These are phyloP conservation scores for Troglohyphantes excavatus DNA, from an alignment of 2,888 invertebrate species.

Conservation along the genomic window DNA sequence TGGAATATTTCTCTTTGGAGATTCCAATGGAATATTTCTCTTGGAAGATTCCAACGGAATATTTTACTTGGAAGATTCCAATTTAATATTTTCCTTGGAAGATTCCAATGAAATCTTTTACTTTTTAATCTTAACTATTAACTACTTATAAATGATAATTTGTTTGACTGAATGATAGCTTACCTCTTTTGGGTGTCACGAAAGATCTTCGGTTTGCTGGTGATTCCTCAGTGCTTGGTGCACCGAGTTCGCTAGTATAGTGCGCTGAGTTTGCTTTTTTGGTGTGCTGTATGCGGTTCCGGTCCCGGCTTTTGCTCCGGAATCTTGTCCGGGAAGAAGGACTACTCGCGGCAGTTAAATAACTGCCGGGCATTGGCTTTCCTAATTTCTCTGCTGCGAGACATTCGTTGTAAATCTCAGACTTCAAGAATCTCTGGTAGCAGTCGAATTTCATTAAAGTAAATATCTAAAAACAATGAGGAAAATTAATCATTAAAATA, in stretches of 20 bases:
- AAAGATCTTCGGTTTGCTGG: conserved; percentile 41
- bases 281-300: conserved; percentile 16
- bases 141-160: too few relatives aligned
- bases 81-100: too few relatives aligned
- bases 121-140: too few relatives aligned
- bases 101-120: too few relatives aligned
- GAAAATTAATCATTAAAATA: too few relatives aligned
- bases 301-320: conserved; percentile 68
- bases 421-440: conserved; percentile 70
- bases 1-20: too few relatives aligned
- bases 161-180: too few relatives aligned
- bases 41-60: too few relatives aligned
- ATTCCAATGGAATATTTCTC: too few relatives aligned
- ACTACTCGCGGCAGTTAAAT: conserved; percentile 30
- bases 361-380: conserved; percentile 51
- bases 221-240: conserved; percentile 15
- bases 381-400: conserved; percentile 58
- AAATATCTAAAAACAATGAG: conserved; percentile 49
- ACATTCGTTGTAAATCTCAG: conserved; percentile 51
- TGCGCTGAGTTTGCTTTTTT: conserved; percentile 53
- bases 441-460: conserved; percentile 72
- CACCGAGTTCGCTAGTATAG: conserved; percentile 23
- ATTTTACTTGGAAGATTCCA: too few relatives aligned
- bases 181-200: conserved; percentile 51
- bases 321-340: conserved; percentile 48